A percentile compares a stretch with the other conserved stretches of the same genome.
Evolutionary conservation across 2,888 invertebrate species (phyloP).

Genomic region (Platerodrilus igneus): DNA sequence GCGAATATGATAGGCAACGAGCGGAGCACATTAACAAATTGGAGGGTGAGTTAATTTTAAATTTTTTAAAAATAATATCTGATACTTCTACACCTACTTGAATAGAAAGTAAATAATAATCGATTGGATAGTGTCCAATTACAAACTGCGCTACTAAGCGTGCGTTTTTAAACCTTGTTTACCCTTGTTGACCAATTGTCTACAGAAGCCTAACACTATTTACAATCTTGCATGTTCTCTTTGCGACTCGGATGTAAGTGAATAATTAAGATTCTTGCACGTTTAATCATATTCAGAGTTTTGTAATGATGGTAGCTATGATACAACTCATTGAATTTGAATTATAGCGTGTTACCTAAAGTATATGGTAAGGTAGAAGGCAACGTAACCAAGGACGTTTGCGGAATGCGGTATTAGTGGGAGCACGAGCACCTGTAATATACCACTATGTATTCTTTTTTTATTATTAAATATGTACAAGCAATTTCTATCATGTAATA

Average conservation of each 20-base stretch:
- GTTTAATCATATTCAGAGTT: conserved; percentile 10
- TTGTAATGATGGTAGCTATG: conserved; percentile 12
- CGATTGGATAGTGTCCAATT: neutral
- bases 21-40: conserved; percentile 25
- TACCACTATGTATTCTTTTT: conserved; percentile 16
- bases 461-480: conserved; percentile 7
- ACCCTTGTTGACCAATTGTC: no score
- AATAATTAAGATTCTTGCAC: conserved; percentile 6
- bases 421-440: conserved; percentile 9
- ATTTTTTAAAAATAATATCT: neutral
- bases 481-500: conserved; percentile 1
- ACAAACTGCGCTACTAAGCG: neutral
- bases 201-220: no score
- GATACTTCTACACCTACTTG: neutral
- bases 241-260: no score
- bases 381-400: conserved; percentile 22
- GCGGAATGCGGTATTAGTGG: conserved; percentile 14
- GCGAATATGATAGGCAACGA: conserved; percentile 46
- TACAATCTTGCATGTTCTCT: no score
- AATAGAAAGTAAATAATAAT: neutral
- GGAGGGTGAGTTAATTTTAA: conserved; percentile 6
- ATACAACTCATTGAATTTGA: conserved; percentile 16
- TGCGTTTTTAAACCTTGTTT: neutral
- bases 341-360: conserved; percentile 15
- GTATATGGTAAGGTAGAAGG: conserved; percentile 18